Percentiles rank a stretch among this genome's conserved stretches.
Evolutionary conservation across 2,888 invertebrate genomes (phyloP).

Genomic region (Stenodera caucasica): DNA sequence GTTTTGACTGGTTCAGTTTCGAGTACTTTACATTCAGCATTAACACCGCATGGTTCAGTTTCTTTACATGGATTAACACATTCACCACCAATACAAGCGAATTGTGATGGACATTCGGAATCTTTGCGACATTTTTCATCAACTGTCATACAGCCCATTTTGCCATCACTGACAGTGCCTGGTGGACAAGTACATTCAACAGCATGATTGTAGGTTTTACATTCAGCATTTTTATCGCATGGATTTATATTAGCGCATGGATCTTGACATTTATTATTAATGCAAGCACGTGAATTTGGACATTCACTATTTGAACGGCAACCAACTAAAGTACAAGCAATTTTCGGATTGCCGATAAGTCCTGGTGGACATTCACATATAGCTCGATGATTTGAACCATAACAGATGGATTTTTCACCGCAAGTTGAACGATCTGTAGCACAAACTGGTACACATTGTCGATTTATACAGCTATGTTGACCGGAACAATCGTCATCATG

Average conservation of each 20-base stretch:
- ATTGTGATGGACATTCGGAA: constrained; percentile 78
- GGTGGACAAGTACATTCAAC: constrained; percentile 82
- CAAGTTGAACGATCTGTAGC: constrained; percentile 70
- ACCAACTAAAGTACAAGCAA: constrained; percentile 77
- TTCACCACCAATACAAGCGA: constrained; percentile 78
- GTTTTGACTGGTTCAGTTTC: constrained; percentile 84
- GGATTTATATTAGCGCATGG: constrained; percentile 71
- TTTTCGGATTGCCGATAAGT: constrained; percentile 77
- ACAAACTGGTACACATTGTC: constrained; percentile 81
- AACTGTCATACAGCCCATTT: constrained; percentile 64
- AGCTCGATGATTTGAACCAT: constrained; percentile 77
- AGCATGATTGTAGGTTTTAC: constrained; percentile 74
- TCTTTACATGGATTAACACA: constrained; percentile 83
- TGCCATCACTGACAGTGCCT: constrained; percentile 68
- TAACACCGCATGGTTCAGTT: constrained; percentile 78
- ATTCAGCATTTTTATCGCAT: constrained; percentile 74
- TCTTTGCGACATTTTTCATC: constrained; percentile 73
- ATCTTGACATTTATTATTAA: constrained; percentile 76
- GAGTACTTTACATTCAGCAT: constrained; percentile 76
- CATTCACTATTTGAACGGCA: constrained; percentile 81
- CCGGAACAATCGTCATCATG: constrained; percentile 77
- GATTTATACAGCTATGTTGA: constrained; percentile 81
- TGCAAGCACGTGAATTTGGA: constrained; percentile 76
- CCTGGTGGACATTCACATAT: constrained; percentile 84
- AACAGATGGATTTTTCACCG: constrained; percentile 77